phyloP scores from a whole-genome alignment of 2,888 invertebrate genomes.

The Pollenia amentaria region DNA sequence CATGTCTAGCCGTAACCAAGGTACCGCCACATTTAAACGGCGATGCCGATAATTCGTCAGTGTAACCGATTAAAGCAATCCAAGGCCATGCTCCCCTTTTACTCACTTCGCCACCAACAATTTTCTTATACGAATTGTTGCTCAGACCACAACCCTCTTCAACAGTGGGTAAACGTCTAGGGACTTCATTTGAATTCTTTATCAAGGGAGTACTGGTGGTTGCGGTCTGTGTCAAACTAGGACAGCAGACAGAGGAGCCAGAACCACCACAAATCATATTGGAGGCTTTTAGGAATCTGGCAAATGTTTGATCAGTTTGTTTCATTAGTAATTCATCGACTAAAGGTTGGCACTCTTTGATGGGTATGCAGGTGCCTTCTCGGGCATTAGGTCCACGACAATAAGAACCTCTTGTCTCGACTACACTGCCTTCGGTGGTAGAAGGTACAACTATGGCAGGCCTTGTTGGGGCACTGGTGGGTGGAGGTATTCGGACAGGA shows the following conservation, averaged over 20 bases:
- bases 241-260: constrained; percentile 81
- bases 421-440: constrained; percentile 49
- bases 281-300: constrained; percentile 78
- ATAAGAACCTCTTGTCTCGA: constrained; percentile 69
- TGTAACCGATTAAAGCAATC: constrained; percentile 91
- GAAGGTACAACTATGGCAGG: constrained; percentile 52
- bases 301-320: constrained; percentile 78
- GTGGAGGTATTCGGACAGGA: constrained; percentile 29
- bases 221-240: constrained; percentile 71
- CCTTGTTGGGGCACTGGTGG: constrained; percentile 31
- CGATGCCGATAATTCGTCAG: constrained; percentile 82
- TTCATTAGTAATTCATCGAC: constrained; percentile 76
- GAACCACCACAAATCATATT: constrained; percentile 78
- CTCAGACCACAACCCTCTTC: constrained; percentile 88
- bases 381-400: constrained; percentile 78
- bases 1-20: constrained; percentile 85
- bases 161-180: constrained; percentile 80
- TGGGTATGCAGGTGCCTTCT: constrained; percentile 79
- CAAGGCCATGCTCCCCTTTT: constrained; percentile 91
- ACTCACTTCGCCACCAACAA: constrained; percentile 90
- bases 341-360: constrained; percentile 78
- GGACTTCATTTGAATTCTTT: constrained; percentile 76
- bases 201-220: constrained; percentile 53
- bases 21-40: constrained; percentile 86
- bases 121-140: constrained; percentile 86